Evolutionary conservation across 1,140 invertebrate genomes (phyloP), one percentile per base, ranked within the genome.

Genomic region (Zaprionus camerounensis): DNA sequence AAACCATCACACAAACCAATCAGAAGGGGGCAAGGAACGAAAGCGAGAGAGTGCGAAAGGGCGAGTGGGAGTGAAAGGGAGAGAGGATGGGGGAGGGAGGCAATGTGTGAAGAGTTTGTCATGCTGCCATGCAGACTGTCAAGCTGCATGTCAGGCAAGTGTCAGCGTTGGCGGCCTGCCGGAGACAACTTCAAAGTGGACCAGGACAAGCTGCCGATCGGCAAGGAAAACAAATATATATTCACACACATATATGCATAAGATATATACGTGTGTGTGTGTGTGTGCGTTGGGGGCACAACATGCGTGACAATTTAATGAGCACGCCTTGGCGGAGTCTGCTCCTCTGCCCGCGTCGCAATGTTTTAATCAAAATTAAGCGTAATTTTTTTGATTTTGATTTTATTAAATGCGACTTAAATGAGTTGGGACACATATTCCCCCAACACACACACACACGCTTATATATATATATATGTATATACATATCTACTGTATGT

Each of bases 241-340:
- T n/a, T 7, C 22, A 15, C 13, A 22, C 17, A 24, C 3, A 51
- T 22, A 49, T 20, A 11, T 22, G 15, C 41, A 17, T 17, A 17
- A 17, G 41, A 51, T 51, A 24, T 51, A 51, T 13, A 24, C 20
- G 20, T 5, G 12, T 26, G 64, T 17, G 41, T 56, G 59, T 24
- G 62, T 36, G 28, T 70, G 75, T 38, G 12, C 49, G 65, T 55
- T 51, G 56, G 57, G 41, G 56, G 31, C 71, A 88, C 78, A 88
- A 88, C 85, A 90, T 90, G 85, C 85, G 85, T 90, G 85, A 90
- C 85, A 90, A 90, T 90, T 90, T 90, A 90, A 90, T 90, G 85
- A 90, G 85, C 82, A 85, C 41, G 58, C 38, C 57, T 46, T 41
- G 65, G 20, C 22, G 24, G 65, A 55, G 64, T 71, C 53, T 53